Evolutionary conservation across 2,797 vertebrate species (phyloP).

Genomic region (Pseudochirops corinnae): DNA sequence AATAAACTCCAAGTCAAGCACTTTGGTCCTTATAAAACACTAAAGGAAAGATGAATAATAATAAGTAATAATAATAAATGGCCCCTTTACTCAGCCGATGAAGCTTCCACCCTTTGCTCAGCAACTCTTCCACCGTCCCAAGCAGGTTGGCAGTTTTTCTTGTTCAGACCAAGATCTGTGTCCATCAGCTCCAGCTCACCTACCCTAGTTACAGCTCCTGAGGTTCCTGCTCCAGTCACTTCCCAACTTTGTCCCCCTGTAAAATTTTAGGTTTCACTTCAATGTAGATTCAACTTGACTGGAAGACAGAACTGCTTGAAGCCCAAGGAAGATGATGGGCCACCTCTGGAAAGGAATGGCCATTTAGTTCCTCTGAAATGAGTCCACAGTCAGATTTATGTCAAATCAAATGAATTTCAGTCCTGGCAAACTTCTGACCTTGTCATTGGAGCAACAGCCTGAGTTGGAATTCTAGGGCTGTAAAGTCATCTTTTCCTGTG

Average conservation of each 20-base stretch:
- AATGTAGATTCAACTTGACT: background rate
- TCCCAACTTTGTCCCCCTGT: background rate
- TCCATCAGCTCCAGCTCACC: background rate
- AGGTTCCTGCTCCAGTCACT: background rate
- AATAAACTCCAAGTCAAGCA: background rate
- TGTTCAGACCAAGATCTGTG: background rate
- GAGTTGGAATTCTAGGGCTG: background rate
- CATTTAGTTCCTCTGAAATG: background rate
- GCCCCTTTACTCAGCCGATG: background rate
- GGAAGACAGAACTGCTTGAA: background rate
- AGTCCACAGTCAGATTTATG: too few relatives aligned
- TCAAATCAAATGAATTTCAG: background rate
- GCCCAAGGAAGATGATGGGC: background rate
- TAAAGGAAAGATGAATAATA: background rate
- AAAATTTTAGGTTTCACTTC: background rate
- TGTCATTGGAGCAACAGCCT: too few relatives aligned
- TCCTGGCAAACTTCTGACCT: background rate
- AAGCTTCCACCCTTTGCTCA: background rate
- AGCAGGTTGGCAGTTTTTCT: background rate
- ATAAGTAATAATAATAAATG: background rate
- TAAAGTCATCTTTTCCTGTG: background rate
- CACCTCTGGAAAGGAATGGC: background rate
- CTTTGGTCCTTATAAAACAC: background rate
- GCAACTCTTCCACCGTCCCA: rapidly evolving
- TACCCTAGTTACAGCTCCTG: background rate